A percentile compares a stretch with the other conserved stretches of the same genome.
Evolutionary conservation across 1,140 invertebrate species (phyloP).

Genomic region (Dendrolimus punctatus): DNA sequence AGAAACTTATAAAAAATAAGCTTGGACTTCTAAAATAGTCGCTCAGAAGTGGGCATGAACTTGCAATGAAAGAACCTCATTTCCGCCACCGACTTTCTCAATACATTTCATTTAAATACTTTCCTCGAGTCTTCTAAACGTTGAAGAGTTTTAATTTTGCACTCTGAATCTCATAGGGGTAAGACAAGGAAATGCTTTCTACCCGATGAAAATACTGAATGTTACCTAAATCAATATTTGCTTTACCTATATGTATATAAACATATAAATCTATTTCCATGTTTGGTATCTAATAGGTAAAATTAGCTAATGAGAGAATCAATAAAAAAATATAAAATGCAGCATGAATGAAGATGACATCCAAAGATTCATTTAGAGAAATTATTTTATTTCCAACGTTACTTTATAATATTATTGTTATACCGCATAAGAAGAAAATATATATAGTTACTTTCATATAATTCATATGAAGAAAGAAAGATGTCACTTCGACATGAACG

Average conservation of each 20-base stretch:
- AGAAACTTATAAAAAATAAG: conserved; percentile 31
- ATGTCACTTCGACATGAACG: too few species aligned
- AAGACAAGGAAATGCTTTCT: conserved; percentile 49
- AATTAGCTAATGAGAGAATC: background rate
- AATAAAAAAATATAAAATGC: conserved; percentile 1
- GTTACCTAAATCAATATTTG: conserved; percentile 1
- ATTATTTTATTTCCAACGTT: too few species aligned
- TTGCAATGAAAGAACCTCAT: conserved; percentile 59
- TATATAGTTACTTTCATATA: too few species aligned
- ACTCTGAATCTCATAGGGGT: conserved; percentile 37
- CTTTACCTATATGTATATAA: conserved; percentile 1
- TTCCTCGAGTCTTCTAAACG: conserved; percentile 38
- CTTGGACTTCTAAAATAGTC: conserved; percentile 48
- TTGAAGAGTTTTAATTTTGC: conserved; percentile 53
- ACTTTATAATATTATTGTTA: too few species aligned
- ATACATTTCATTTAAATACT: conserved; percentile 66
- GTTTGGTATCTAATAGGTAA: background rate
- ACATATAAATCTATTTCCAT: background rate
- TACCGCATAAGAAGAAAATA: too few species aligned
- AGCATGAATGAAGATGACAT: too few species aligned
- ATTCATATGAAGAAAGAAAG: too few species aligned
- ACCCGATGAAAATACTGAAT: background rate
- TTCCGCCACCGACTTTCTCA: conserved; percentile 57
- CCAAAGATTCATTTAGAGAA: too few species aligned
- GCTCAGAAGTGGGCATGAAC: conserved; percentile 49